Evolutionary conservation across 2,113 vertebrate genomes (phyloP).

Genomic region (Geococcyx californianus): DNA sequence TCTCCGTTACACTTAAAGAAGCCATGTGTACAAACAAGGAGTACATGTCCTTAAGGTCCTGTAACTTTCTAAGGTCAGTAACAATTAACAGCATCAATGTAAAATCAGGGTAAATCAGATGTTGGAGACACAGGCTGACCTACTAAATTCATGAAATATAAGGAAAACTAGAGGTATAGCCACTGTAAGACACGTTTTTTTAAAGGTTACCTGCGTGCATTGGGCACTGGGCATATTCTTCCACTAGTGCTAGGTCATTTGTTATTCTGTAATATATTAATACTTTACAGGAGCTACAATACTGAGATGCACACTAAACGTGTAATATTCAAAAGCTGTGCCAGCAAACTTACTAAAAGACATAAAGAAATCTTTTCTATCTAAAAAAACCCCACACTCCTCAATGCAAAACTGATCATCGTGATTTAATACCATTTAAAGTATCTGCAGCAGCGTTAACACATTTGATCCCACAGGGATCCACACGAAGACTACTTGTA

Average conservation of each 20-base stretch:
- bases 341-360: not conserved
- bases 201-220: rapidly evolving
- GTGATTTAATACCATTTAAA: not conserved
- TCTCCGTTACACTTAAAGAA: not conserved
- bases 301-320: not conserved
- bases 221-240: not conserved
- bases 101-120: not conserved
- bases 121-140: not conserved
- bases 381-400: not conserved
- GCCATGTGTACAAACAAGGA: not conserved
- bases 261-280: not conserved
- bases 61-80: not conserved
- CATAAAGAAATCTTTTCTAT: not conserved
- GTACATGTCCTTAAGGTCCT: not conserved
- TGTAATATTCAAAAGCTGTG: not conserved
- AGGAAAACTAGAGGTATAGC: not conserved
- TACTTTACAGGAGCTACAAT: not conserved
- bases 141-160: not conserved
- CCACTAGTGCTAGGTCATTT: not conserved
- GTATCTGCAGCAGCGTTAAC: not conserved
- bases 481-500: not conserved
- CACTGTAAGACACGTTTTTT: not conserved
- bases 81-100: not conserved
- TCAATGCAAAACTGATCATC: not conserved
- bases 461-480: not conserved